Evolutionary conservation across 2,113 vertebrate species (phyloP).

Genomic region (Oxyruncus cristatus): DNA sequence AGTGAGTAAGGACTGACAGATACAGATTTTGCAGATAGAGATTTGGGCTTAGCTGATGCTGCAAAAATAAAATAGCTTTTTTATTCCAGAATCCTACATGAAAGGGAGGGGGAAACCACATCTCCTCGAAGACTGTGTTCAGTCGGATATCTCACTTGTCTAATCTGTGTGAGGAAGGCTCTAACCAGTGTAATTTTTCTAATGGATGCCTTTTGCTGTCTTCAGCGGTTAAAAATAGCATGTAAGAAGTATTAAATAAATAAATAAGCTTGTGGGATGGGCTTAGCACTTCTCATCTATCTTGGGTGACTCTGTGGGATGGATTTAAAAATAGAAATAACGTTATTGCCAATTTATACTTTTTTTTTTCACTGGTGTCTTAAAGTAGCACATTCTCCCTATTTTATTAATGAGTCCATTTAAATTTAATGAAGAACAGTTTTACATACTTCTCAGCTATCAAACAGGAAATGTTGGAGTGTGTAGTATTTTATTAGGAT

Average conservation of each 20-base stretch:
- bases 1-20: not conserved
- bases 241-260: constrained; percentile 49
- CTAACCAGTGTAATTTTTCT: not conserved
- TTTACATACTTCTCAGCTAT: not conserved
- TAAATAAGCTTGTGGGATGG: constrained; percentile 57
- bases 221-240: constrained; percentile 45
- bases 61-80: constrained; percentile 4
- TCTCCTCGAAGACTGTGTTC: not conserved
- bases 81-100: not conserved
- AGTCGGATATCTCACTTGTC: not conserved
- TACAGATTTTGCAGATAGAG: not conserved
- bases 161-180: not conserved
- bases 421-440: constrained; percentile 12
- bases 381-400: constrained; percentile 49
- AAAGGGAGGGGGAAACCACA: not conserved
- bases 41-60: not conserved
- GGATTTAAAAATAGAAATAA: constrained; percentile 63
- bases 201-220: constrained; percentile 42
- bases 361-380: not conserved
- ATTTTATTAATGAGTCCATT: constrained; percentile 46
- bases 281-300: constrained; percentile 63
- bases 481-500: not conserved
- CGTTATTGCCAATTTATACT: constrained; percentile 4
- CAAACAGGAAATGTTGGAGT: not conserved
- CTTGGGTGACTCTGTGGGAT: constrained; percentile 58